phyloP scores from a whole-genome alignment of 2,888 invertebrate species.

The Scrobipalpa atriplicella region DNA sequence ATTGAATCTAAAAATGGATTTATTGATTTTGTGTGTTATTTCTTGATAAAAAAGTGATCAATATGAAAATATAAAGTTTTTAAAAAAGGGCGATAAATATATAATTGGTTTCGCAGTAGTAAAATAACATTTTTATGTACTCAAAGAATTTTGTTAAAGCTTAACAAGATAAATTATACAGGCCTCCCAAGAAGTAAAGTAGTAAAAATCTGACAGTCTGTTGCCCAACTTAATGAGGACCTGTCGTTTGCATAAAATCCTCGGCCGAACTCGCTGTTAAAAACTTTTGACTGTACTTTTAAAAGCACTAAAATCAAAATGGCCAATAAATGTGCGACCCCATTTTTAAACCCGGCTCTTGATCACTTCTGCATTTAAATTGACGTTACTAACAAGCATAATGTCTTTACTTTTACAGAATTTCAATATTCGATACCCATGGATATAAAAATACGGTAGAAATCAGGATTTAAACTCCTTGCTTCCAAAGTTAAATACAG shows the following conservation, averaged over 20 bases:
- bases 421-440: too few relatives aligned
- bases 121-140: too few relatives aligned
- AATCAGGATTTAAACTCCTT: too few relatives aligned
- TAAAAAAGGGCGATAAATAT: too few relatives aligned
- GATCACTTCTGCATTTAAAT: conserved; percentile 39
- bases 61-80: too few relatives aligned
- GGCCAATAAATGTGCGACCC: conserved; percentile 67
- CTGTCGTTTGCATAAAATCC: conserved; percentile 76
- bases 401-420: neutral
- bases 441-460: too few relatives aligned
- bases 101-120: too few relatives aligned
- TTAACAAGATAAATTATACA: neutral
- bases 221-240: conserved; percentile 58
- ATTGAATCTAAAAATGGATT: neutral
- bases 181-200: conserved; percentile 25
- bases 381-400: conserved; percentile 28
- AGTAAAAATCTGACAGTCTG: conserved; percentile 33
- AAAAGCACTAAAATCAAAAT: conserved; percentile 76
- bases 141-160: too few relatives aligned
- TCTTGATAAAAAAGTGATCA: too few relatives aligned
- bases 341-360: conserved; percentile 45
- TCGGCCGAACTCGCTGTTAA: conserved; percentile 56
- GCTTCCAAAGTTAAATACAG: too few relatives aligned
- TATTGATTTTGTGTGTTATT: neutral
- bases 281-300: conserved; percentile 70